Percentiles rank a stretch among this genome's conserved stretches.
Conservation (phyloP, 1,140 invertebrate genomes). For the Thrips palmi region DNA sequence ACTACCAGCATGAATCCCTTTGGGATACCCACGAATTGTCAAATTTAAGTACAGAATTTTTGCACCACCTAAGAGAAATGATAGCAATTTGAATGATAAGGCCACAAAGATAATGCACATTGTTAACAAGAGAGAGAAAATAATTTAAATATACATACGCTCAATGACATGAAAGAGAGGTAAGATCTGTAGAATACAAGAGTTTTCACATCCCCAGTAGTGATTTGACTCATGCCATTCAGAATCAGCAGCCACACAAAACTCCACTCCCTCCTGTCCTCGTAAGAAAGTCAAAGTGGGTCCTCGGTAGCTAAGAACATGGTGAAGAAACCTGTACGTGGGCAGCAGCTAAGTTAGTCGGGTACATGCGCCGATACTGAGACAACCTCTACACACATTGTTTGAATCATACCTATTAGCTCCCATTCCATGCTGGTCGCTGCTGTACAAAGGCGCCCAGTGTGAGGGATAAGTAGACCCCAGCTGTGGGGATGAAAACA, state of each 20-base stretch:
- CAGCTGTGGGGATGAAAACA: slow-evolving; percentile 17
- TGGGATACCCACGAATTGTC: slow-evolving; percentile 61
- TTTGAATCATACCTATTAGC: slow-evolving; percentile 41
- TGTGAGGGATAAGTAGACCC: slow-evolving; percentile 40
- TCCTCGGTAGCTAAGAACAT: slow-evolving; percentile 67
- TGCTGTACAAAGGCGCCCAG: slow-evolving; percentile 71
- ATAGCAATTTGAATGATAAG: slow-evolving; percentile 9
- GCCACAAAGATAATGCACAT: not conserved
- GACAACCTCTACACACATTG: not conserved
- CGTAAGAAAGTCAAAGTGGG: slow-evolving; percentile 62
- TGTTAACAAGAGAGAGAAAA: not conserved
- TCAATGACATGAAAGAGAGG: slow-evolving; percentile 46
- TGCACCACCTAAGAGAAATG: slow-evolving; percentile 36
- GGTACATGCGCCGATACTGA: not conserved
- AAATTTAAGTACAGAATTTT: slow-evolving; percentile 74
- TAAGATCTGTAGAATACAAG: slow-evolving; percentile 54
- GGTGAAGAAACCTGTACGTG: slow-evolving; percentile 54
- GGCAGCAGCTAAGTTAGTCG: slow-evolving; percentile 2
- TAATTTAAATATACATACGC: slow-evolving; percentile 21
- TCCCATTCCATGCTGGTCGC: slow-evolving; percentile 63
- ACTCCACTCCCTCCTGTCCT: slow-evolving; percentile 42
- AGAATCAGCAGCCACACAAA: slow-evolving; percentile 55
- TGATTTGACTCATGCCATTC: slow-evolving; percentile 74
- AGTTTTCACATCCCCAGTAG: slow-evolving; percentile 65
- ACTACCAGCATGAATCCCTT: slow-evolving; percentile 60